These are phyloP conservation scores for Diadumene lineata DNA, from an alignment of 92 coral and sea anemone genomes.

Conservation along the genomic window DNA sequence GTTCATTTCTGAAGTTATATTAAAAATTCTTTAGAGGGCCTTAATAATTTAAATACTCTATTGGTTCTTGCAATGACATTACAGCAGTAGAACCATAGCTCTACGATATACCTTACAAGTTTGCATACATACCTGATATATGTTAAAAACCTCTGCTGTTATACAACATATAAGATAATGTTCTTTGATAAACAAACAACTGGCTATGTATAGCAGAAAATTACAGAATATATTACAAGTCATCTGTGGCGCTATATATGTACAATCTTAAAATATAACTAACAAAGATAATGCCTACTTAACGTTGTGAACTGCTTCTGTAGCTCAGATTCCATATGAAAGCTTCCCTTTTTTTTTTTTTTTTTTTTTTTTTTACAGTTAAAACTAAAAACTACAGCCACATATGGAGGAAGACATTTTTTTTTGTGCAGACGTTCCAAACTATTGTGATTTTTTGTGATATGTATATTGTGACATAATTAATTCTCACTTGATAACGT, in stretches of 20 bases:
- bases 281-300: neutral
- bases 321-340: too few species aligned
- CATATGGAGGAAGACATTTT: too few species aligned
- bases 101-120: neutral
- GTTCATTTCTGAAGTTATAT: neutral
- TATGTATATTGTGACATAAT: too few species aligned
- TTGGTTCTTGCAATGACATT: neutral
- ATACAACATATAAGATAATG: neutral
- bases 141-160: neutral
- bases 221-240: conserved; percentile 10
- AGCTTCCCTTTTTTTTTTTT: too few species aligned
- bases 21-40: neutral
- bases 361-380: too few species aligned
- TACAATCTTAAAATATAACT: conserved; percentile 17
- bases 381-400: too few species aligned
- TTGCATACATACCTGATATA: neutral
- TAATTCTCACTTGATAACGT: too few species aligned
- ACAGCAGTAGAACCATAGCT: neutral
- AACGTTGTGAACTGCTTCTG: neutral
- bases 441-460: too few species aligned
- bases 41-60: neutral
- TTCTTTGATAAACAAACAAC: conserved; percentile 2
- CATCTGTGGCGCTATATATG: conserved; percentile 8
- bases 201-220: conserved; percentile 10
- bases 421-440: too few species aligned